Conservation (phyloP, 2,113 vertebrate genomes). For the Hiodon tergisus region DNA sequence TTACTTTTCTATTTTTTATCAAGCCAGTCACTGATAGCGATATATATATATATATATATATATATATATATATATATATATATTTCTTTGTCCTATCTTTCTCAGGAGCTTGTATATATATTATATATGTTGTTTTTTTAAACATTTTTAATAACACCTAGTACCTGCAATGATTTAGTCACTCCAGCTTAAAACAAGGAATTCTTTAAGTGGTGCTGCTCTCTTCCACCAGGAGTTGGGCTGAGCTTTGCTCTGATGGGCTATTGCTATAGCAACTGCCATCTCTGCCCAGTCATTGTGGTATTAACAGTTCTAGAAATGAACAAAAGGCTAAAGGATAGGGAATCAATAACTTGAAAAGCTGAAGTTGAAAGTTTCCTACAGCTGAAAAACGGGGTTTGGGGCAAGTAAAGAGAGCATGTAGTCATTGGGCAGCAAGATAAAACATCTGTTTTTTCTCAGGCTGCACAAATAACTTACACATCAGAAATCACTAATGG, state of each 20-base stretch:
- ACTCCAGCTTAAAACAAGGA: slow-evolving; percentile 19
- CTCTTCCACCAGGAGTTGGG: slow-evolving; percentile 67
- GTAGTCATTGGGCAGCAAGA: not conserved
- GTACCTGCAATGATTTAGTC: too few relatives aligned
- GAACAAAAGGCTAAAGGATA: slow-evolving; percentile 44
- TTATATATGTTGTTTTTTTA: too few relatives aligned
- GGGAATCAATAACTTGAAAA: slow-evolving; percentile 44
- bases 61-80: too few relatives aligned
- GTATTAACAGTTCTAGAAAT: slow-evolving; percentile 61
- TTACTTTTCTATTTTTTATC: too few relatives aligned
- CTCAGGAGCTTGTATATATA: too few relatives aligned
- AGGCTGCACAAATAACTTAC: too few relatives aligned
- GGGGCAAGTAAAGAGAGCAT: not conserved
- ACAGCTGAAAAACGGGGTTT: not conserved
- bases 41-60: too few relatives aligned
- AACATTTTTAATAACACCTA: too few relatives aligned
- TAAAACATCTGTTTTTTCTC: too few relatives aligned
- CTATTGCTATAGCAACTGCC: slow-evolving; percentile 80
- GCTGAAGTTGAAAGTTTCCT: slow-evolving; percentile 36
- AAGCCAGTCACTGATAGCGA: too few relatives aligned
- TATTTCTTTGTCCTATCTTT: too few relatives aligned
- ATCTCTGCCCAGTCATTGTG: slow-evolving; percentile 61
- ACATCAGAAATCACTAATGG: too few relatives aligned
- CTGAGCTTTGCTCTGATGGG: slow-evolving; percentile 71
- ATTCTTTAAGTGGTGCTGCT: slow-evolving; percentile 52